Percentiles rank a stretch among this genome's conserved stretches.
Evolutionary conservation across 2,888 invertebrate species (phyloP).

Genomic region (Meghimatium bilineatum): DNA sequence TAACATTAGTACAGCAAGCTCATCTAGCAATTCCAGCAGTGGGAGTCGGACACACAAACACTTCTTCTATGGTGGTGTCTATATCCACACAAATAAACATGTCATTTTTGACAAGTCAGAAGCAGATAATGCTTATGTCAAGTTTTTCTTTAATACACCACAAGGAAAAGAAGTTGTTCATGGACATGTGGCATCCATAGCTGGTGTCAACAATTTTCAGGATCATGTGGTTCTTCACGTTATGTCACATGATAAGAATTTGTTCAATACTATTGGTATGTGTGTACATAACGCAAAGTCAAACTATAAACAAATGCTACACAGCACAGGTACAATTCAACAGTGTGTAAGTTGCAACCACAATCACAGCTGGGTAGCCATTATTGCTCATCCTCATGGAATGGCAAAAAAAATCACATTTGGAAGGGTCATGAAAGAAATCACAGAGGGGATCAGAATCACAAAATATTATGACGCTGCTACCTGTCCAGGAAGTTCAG

Average conservation of each 20-base stretch:
- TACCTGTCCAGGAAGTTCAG: slow-evolving; percentile 47
- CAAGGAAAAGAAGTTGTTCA: slow-evolving; percentile 28
- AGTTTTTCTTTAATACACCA: slow-evolving; percentile 46
- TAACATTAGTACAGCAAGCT: slow-evolving; percentile 6
- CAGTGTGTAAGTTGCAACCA: not conserved
- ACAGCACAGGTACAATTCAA: slow-evolving; percentile 23
- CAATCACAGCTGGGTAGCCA: slow-evolving; percentile 37
- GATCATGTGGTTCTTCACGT: slow-evolving; percentile 41
- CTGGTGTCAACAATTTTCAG: slow-evolving; percentile 33
- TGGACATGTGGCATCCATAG: slow-evolving; percentile 41
- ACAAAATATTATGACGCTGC: slow-evolving; percentile 45
- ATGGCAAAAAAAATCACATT: slow-evolving; percentile 30
- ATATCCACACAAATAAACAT: slow-evolving; percentile 40
- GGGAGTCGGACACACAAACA: slow-evolving; percentile 2
- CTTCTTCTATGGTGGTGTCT: slow-evolving; percentile 32
- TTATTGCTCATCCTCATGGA: slow-evolving; percentile 46
- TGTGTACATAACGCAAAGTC: slow-evolving; percentile 30
- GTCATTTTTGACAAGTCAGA: slow-evolving; percentile 46
- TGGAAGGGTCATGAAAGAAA: slow-evolving; percentile 31
- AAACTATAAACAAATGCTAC: slow-evolving; percentile 38
- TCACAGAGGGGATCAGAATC: not conserved
- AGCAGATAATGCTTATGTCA: slow-evolving; percentile 38
- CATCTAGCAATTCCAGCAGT: slow-evolving; percentile 13
- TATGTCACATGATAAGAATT: slow-evolving; percentile 36
- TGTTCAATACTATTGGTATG: slow-evolving; percentile 18